A percentile compares a stretch with the other conserved stretches of the same genome.
These are phyloP conservation scores for Muscina levida DNA, from an alignment of 2,888 invertebrate genomes.

Conservation along the genomic window DNA sequence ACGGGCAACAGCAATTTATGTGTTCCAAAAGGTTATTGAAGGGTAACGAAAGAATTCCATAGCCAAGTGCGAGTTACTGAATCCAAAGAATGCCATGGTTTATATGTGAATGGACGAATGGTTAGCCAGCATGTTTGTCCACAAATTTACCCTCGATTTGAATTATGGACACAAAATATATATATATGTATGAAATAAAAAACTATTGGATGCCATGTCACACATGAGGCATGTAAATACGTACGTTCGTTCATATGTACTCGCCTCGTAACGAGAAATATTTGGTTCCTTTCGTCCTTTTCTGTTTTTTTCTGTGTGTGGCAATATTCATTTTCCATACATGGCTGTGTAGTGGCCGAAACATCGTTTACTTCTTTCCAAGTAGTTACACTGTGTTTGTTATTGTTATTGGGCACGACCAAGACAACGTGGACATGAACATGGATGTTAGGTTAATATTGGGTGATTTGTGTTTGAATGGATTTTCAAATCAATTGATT, in stretches of 20 bases:
- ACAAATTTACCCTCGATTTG: slow-evolving; percentile 45
- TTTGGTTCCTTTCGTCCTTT: neutral
- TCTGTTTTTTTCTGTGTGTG: neutral
- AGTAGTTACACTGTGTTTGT: slow-evolving; percentile 8
- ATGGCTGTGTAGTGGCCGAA: slow-evolving; percentile 20
- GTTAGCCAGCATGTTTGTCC: slow-evolving; percentile 10
- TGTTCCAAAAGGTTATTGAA: slow-evolving; percentile 33
- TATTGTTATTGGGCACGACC: slow-evolving; percentile 29
- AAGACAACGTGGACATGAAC: slow-evolving; percentile 21
- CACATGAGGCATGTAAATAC: slow-evolving; percentile 38
- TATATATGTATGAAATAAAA: slow-evolving; percentile 11
- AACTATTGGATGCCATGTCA: slow-evolving; percentile 12
- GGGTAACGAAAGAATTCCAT: slow-evolving; percentile 30
- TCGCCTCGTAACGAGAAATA: neutral
- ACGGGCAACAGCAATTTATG: slow-evolving; percentile 36
- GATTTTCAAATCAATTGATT: slow-evolving; percentile 65
- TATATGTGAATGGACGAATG: slow-evolving; percentile 1
- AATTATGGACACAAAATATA: slow-evolving; percentile 39
- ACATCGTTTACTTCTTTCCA: slow-evolving; percentile 16
- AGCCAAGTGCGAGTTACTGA: slow-evolving; percentile 3
- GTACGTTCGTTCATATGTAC: neutral
- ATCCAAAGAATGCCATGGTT: neutral
- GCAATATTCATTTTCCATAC: slow-evolving; percentile 13
- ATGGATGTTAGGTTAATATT: slow-evolving; percentile 54
- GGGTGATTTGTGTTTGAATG: slow-evolving; percentile 57